Evolutionary conservation across 92 coral and sea anemone species (phyloP), one percentile per base, ranked within the genome.

Genomic region (Siderastrea siderea): DNA sequence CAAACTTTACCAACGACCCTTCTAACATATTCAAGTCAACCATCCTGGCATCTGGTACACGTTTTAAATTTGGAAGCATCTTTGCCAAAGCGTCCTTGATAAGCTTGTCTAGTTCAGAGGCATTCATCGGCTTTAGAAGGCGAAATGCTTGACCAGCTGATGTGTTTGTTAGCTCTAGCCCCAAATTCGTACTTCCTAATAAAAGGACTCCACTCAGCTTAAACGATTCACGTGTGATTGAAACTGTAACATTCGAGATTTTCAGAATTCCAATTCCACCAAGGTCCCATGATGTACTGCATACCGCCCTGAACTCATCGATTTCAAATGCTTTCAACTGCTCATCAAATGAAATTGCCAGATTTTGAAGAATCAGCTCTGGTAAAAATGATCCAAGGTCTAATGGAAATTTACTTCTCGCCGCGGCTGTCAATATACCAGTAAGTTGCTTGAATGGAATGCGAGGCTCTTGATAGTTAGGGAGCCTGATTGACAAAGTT

Each of bases 251-350:
- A 55, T 91, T 77, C 12, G 50, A 17, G 12, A 81, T 44, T 47
- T 7, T 47, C 16, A 91, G 51, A 68, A 79, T 49, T 68, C 92
- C 94, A 64, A 78, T 80, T 14, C 75, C 87, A 11, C 94, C 94
- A 4, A 91, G 55, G 60, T 91, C 86, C 94, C 92, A 91, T 5
- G 87, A 76, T 8, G 64, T 57, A 2, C 81, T 78, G 54, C 66
- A 52, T 1, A 77, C 52, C 1, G 92, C 92, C 49, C 47, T 54
- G 8, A 91, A 67, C 11, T 51, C 16, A 74, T 16, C 76, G 48
- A 76, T 54, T 60, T 62, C 57, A 86, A 88, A 82, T 5, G 52
- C 55, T 11, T 89, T 75, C 54, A 80, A 69, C 26, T 73, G 51
- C 50, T 65, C 77, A 16, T 78, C 45, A 38, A 91, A 88, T 3